phyloP scores from a whole-genome alignment of 2,797 vertebrate species.

The Pelodytes ibericus region DNA sequence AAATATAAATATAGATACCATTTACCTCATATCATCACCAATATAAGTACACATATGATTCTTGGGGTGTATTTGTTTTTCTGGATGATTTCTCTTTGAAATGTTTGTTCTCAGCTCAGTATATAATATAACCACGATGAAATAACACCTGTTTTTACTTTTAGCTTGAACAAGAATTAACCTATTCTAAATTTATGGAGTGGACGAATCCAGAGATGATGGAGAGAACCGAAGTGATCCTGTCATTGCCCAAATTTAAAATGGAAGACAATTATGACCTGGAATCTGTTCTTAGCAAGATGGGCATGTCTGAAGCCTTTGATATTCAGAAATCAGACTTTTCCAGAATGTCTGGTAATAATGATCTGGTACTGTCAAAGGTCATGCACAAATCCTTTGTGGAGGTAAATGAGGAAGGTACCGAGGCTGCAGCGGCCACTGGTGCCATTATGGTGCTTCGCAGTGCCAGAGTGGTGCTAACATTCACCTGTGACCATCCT shows the following conservation, averaged over 20 bases:
- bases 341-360: conserved; percentile 78
- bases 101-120: too few species aligned
- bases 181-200: conserved; percentile 76
- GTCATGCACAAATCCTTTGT: conserved; percentile 86
- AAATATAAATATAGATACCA: too few species aligned
- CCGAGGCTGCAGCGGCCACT: conserved; percentile 78
- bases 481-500: conserved; percentile 81
- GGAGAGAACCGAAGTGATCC: conserved; percentile 65
- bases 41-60: too few species aligned
- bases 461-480: neutral
- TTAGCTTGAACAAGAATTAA: conserved; percentile 82
- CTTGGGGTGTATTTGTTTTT: too few species aligned
- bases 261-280: conserved; percentile 81
- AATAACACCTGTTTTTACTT: conserved; percentile 19
- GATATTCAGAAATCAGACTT: conserved; percentile 71
- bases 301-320: conserved; percentile 89
- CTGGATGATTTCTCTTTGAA: too few species aligned
- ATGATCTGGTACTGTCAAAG: conserved; percentile 77
- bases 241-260: conserved; percentile 84
- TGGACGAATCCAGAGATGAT: conserved; percentile 83
- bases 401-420: conserved; percentile 85
- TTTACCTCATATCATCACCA: too few species aligned
- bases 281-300: conserved; percentile 71
- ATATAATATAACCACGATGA: too few species aligned
- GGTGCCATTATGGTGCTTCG: conserved; percentile 67